Base-by-base conservation (phyloP, 2,888 invertebrate species). In the Mesorhabditis sp. region DNA sequence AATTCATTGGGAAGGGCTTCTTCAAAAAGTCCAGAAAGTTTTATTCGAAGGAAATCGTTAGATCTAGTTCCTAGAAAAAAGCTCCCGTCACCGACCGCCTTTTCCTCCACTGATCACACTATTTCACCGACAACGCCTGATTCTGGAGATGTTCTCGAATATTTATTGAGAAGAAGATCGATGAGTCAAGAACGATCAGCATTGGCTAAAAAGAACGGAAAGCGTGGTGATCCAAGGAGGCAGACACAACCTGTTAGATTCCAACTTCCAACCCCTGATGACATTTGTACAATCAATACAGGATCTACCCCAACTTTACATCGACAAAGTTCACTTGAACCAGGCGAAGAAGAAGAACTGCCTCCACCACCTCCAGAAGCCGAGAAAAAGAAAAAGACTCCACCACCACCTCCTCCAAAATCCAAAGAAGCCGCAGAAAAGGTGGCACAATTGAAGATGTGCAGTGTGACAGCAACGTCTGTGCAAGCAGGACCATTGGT, bases 201-300 rank as follows among this genome's bases (percentile, higher is more conserved):
- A n/a, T 63, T 72, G 5, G 68, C 71, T 43, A 74, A 72, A 45
- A 44, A 67, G 0, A 72, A 74, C 50, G 68, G 70, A 4, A 74
- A 72, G 61, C 68, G 86, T 80, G 71, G 86, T 83, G 77, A 87
- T 86, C 78, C 86, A 82, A 15, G 87, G 86, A 74, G 82, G 76
- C 70, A 80, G 84, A 72, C 86, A 78, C 81, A 84, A 79, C 73
- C 82, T 77, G 74, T 87, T 7, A 85, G 79, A 42, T 76, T 82
- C 66, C 75, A 79, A 62, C 70, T 77, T 4, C 80, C 82, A 6
- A 76, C 78, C 4, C 62, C 68, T 50, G 58, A 50, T 10, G 58
- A 50, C 10, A 13, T 50, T 10, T 13, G 58, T 50, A n/a, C 10
- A n/a, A 50, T 50, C 7, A 50, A 50, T 10, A 50, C 71, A 58